Evolutionary conservation across 2,113 vertebrate genomes (phyloP).

Genomic region (Synodontis membranacea): DNA sequence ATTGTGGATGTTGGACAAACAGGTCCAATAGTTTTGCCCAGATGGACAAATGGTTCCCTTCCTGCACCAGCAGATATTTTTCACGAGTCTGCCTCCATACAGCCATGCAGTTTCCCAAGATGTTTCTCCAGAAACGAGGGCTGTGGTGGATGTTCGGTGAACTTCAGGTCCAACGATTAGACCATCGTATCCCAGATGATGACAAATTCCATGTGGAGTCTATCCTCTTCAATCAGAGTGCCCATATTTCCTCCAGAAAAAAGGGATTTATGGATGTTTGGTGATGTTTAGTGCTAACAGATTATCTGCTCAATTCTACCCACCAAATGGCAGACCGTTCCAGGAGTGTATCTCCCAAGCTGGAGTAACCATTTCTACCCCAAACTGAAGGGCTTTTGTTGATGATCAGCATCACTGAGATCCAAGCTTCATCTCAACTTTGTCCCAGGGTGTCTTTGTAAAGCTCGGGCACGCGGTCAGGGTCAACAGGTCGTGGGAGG

Average conservation of each 20-base stretch:
- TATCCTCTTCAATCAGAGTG: not conserved
- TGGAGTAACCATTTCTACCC: not conserved
- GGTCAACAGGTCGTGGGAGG: constrained; percentile 96
- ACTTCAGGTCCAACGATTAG: not conserved
- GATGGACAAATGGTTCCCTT: not conserved
- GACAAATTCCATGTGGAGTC: not conserved
- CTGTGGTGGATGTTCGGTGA: not conserved
- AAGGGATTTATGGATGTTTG: not conserved
- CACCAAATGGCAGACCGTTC: not conserved
- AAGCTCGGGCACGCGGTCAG: constrained; percentile 94
- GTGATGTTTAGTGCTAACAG: not conserved
- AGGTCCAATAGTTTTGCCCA: not conserved
- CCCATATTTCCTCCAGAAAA: not conserved
- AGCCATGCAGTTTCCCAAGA: not conserved
- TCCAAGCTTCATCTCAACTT: constrained; percentile 78
- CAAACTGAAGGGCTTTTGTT: not conserved
- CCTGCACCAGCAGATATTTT: not conserved
- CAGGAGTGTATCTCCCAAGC: not conserved
- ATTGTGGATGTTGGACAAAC: not conserved
- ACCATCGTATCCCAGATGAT: not conserved
- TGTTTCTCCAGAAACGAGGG: not conserved
- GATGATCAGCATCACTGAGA: not conserved
- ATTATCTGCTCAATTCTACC: not conserved
- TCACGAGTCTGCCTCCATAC: not conserved
- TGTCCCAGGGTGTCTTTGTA: constrained; percentile 97